Evolutionary conservation across 2,113 vertebrate species (phyloP).

Genomic region (Tachysurus fulvidraco): DNA sequence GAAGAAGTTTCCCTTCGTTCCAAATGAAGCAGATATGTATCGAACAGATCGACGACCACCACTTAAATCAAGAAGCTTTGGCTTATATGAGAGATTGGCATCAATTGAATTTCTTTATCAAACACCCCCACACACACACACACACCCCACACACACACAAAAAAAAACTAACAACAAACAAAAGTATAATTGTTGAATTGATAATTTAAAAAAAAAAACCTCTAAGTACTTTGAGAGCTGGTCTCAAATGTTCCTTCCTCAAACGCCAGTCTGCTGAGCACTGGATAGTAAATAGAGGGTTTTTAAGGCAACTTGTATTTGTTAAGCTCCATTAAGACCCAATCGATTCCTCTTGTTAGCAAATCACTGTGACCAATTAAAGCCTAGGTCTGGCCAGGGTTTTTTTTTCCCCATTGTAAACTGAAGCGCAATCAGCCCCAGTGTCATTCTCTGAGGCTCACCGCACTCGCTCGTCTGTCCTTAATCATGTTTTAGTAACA

Average conservation of each 20-base stretch:
- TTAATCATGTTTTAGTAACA: conserved; percentile 53
- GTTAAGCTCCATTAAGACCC: conserved; percentile 26
- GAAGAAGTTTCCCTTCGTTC: conserved; percentile 36
- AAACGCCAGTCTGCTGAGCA: conserved; percentile 15
- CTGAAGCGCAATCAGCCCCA: conserved; percentile 56
- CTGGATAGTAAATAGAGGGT: conserved; percentile 82
- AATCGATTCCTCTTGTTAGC: conserved; percentile 36
- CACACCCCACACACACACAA: too few relatives aligned
- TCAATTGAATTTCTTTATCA: conserved; percentile 62
- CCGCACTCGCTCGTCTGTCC: conserved; percentile 46
- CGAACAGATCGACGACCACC: conserved; percentile 58
- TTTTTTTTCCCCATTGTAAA: conserved; percentile 43
- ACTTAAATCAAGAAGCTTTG: conserved; percentile 67
- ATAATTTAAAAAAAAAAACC: conserved; percentile 70
- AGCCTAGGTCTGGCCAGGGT: neutral
- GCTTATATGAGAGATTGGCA: conserved; percentile 74
- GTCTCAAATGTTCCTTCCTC: conserved; percentile 26
- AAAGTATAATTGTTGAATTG: conserved; percentile 63
- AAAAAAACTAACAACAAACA: conserved; percentile 38
- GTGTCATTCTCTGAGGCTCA: conserved; percentile 62
- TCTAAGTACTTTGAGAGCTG: conserved; percentile 64
- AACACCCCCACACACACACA: conserved; percentile 44
- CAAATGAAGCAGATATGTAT: conserved; percentile 54
- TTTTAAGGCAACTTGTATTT: conserved; percentile 90
- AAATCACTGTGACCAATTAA: conserved; percentile 27